A percentile compares a stretch with the other conserved stretches of the same genome.
These are phyloP conservation scores for Adelosebastes latens DNA, from an alignment of 2,797 vertebrate genomes.

Conservation along the genomic window DNA sequence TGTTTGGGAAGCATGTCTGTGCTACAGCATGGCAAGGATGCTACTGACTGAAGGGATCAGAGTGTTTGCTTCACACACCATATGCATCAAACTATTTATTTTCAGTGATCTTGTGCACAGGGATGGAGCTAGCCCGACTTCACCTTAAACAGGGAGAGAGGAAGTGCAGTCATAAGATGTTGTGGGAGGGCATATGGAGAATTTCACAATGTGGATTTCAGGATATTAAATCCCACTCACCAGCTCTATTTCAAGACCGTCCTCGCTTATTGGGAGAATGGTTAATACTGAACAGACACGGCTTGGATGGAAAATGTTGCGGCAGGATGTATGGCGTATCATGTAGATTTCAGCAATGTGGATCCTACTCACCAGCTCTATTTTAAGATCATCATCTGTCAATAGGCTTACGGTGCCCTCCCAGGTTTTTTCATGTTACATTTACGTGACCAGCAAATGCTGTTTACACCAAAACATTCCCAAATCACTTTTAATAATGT, in stretches of 20 bases:
- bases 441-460: background rate
- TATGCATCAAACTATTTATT: constrained; percentile 12
- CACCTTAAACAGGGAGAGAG: background rate
- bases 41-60: background rate
- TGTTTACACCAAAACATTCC: background rate
- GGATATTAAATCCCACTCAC: constrained; percentile 11
- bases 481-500: background rate
- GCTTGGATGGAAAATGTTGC: background rate
- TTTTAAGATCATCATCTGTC: background rate
- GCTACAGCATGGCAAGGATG: background rate
- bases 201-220: background rate
- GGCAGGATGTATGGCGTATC: background rate
- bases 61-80: constrained; percentile 7
- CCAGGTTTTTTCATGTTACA: background rate
- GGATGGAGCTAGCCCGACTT: background rate
- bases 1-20: background rate
- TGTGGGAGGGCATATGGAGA: background rate
- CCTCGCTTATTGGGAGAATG: background rate
- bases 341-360: background rate
- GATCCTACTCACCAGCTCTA: background rate
- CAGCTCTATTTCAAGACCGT: constrained; percentile 7
- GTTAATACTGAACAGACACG: background rate
- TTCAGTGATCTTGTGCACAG: background rate
- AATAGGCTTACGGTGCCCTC: background rate
- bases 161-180: background rate